phyloP scores from a whole-genome alignment of 2,888 invertebrate genomes.

The Helleia helle region DNA sequence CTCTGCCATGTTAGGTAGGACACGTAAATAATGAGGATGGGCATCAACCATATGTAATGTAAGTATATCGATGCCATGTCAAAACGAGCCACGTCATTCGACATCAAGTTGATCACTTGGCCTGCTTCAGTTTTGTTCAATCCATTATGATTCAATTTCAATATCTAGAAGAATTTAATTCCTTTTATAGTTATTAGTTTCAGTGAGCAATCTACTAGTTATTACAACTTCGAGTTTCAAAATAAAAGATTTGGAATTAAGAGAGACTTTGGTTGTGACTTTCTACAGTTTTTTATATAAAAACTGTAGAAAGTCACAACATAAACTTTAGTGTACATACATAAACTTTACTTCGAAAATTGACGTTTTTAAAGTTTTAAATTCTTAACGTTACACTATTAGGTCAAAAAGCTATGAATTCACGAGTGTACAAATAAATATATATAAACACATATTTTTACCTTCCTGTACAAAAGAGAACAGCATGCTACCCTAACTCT shows the following conservation, averaged over 20 bases:
- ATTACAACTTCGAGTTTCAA: neutral
- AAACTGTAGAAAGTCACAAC: no score
- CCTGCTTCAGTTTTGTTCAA: constrained; percentile 78
- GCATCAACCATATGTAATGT: constrained; percentile 87
- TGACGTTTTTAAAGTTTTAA: no score
- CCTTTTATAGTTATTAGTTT: no score
- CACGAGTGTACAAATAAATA: no score
- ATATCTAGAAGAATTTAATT: constrained; percentile 40
- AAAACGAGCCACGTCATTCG: constrained; percentile 88
- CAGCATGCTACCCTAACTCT: constrained; percentile 83
- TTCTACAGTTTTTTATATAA: no score
- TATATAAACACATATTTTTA: no score
- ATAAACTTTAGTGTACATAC: no score
- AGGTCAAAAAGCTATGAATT: no score
- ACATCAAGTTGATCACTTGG: constrained; percentile 86
- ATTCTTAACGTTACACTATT: no score
- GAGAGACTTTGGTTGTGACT: no score
- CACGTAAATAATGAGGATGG: constrained; percentile 78
- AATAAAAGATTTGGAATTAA: neutral
- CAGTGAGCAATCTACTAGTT: neutral
- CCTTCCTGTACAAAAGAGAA: constrained; percentile 86
- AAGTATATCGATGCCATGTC: constrained; percentile 80
- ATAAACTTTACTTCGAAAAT: no score
- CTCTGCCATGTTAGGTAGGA: constrained; percentile 55
- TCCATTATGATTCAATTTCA: constrained; percentile 68